Evolutionary conservation across 2,888 invertebrate species (phyloP), one percentile per base, ranked within the genome.

Genomic region (Limnephilus rhombicus): DNA sequence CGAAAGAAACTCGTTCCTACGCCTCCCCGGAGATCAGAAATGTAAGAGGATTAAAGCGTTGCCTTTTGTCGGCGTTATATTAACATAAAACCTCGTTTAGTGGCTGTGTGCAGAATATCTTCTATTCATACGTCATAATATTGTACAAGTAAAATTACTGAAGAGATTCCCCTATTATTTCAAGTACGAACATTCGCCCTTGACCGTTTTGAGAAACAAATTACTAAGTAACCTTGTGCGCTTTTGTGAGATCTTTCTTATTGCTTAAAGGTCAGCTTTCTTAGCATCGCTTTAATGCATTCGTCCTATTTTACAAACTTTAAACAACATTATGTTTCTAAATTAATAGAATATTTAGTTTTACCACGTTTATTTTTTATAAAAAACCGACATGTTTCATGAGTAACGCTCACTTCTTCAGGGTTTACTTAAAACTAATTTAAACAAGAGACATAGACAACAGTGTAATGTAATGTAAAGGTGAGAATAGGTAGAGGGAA

Each of bases 41-140:
- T 41, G 68, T 87, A 87, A 87, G 87, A 87, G 87, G 87, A 87
- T 87, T 87, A 87, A 45, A 83, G 34, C 53, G 13, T 86, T 29
- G n/a, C 87, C 49, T 45, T 87, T 87, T 87, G 87, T 31, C 87
- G 87, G 87, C 49, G 31, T 34, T 68, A 49, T 7, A 68, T 87
- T 24, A 87, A 68, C 87, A 87, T 87, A 87, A 87, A 31, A 24
- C 31, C 87, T 49, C 31, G 31, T 87, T 87, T 53, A 49, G 68
- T 24, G 68, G n/a, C 24, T 68, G 1, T 68, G 24, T n/a, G 68
- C 18, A 53, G 5, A 53, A 4, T 5, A 68, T 68, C 24, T 5
- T 68, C 9, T 68, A 68, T 68, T 24, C 24, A 68, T 24, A 68
- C 68, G 68, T 68, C 9, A 68, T n/a, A 68, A 68, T 7, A 68